Conservation (phyloP, 30 jellyfish, hydroid and myxozoan species). For the Kudoa iwatai region DNA sequence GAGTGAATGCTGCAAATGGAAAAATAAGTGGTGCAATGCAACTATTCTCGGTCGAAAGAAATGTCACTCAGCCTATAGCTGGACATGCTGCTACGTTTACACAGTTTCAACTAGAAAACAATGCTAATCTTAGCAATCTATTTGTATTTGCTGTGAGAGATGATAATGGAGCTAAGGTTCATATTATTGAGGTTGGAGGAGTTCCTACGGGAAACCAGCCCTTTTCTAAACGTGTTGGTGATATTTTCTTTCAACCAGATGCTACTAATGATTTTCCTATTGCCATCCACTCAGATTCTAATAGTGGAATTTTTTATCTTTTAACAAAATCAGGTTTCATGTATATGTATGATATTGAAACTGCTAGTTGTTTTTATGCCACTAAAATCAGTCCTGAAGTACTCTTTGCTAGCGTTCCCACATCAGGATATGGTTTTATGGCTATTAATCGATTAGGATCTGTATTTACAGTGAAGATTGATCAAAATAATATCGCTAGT, state of each 20-base stretch:
- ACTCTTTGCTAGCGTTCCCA: constrained; percentile 74
- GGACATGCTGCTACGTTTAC: constrained; percentile 98
- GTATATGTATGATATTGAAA: constrained; percentile 59
- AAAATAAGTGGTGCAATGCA: constrained; percentile 95
- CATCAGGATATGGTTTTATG: constrained; percentile 44
- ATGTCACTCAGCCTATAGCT: constrained; percentile 90
- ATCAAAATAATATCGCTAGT: constrained; percentile 56
- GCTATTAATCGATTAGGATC: neutral
- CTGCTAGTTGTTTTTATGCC: constrained; percentile 54
- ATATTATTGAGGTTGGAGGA: constrained; percentile 68
- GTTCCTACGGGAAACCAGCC: constrained; percentile 97
- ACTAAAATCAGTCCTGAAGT: constrained; percentile 69
- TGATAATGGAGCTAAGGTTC: neutral
- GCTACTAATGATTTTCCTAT: constrained; percentile 91
- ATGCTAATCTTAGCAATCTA: constrained; percentile 56
- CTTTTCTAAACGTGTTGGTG: constrained; percentile 63
- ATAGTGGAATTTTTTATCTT: constrained; percentile 22
- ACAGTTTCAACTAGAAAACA: constrained; percentile 38
- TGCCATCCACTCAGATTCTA: constrained; percentile 30
- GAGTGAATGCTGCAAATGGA: constrained; percentile 49
- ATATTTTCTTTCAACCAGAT: constrained; percentile 69
- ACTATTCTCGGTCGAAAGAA: constrained; percentile 46
- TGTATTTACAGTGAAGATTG: constrained; percentile 26
- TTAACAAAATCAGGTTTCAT: constrained; percentile 82
- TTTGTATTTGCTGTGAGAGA: neutral